A percentile compares a stretch with the other conserved stretches of the same genome.
These are phyloP conservation scores for Nematolebias whitei DNA, from an alignment of 2,113 vertebrate species.

Conservation along the genomic window DNA sequence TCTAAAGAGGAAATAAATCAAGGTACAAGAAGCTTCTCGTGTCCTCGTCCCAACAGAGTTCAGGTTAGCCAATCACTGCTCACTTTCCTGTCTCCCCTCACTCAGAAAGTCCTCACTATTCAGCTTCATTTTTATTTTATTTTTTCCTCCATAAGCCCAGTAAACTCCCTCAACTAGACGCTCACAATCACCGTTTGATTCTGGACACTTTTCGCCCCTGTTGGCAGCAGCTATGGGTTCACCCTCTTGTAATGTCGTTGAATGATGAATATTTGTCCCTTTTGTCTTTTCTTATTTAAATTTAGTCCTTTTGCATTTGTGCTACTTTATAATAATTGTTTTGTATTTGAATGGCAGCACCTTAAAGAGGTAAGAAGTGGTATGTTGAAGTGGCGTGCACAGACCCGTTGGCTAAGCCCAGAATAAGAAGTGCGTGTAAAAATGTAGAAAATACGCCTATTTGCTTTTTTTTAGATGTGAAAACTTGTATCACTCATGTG, in stretches of 20 bases:
- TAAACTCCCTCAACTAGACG: conserved; percentile 25
- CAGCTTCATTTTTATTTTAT: background rate
- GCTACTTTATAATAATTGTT: conserved; percentile 73
- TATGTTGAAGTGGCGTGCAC: conserved; percentile 32
- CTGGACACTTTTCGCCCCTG: conserved; percentile 18
- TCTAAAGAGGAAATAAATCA: conserved; percentile 53
- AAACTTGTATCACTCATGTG: background rate
- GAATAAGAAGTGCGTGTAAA: conserved; percentile 23
- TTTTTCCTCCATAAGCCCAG: conserved; percentile 38
- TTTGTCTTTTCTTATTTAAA: conserved; percentile 72
- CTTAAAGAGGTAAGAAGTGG: conserved; percentile 65
- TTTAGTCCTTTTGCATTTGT: conserved; percentile 75
- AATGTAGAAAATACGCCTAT: background rate
- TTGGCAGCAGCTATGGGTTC: conserved; percentile 59
- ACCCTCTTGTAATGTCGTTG: conserved; percentile 58
- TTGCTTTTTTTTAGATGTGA: background rate
- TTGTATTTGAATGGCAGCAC: conserved; percentile 80
- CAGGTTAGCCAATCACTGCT: conserved; percentile 50
- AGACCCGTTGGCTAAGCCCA: conserved; percentile 45
- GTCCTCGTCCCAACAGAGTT: conserved; percentile 29
- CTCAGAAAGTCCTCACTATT: no score
- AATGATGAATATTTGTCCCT: conserved; percentile 63
- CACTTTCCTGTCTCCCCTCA: conserved; percentile 36
- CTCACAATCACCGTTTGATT: conserved; percentile 17
- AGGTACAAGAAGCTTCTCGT: conserved; percentile 39